These are phyloP conservation scores for Scomber colias DNA, from an alignment of 2,113 vertebrate species.

Conservation along the genomic window DNA sequence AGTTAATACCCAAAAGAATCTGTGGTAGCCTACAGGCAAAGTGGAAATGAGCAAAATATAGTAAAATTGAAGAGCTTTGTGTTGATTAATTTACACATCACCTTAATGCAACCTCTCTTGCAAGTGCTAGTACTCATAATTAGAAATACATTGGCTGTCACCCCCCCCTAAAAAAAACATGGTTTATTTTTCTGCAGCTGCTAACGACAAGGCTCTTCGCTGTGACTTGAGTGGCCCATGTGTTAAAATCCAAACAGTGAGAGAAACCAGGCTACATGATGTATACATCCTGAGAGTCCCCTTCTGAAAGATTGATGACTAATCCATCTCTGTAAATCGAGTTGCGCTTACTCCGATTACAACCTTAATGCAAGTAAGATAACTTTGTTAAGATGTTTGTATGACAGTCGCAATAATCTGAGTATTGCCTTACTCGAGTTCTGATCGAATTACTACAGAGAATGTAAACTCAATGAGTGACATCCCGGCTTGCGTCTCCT, in stretches of 20 bases:
- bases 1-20: background rate
- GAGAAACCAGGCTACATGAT: background rate
- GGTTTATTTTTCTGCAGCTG: slow-evolving; percentile 1
- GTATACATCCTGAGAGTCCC: slow-evolving; percentile 18
- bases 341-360: slow-evolving; percentile 47
- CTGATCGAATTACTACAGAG: slow-evolving; percentile 60
- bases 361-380: slow-evolving; percentile 49
- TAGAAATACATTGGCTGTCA: background rate
- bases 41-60: background rate
- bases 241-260: background rate
- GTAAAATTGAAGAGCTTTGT: background rate
- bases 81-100: background rate
- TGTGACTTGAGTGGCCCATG: background rate
- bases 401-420: slow-evolving; percentile 51
- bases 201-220: background rate
- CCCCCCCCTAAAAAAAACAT: background rate
- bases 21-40: background rate
- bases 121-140: background rate
- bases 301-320: slow-evolving; percentile 13
- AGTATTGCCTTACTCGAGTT: slow-evolving; percentile 58
- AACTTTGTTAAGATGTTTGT: slow-evolving; percentile 60
- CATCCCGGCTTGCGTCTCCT: slow-evolving; percentile 18
- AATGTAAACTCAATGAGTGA: slow-evolving; percentile 43
- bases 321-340: slow-evolving; percentile 52
- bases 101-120: background rate